phyloP scores from a whole-genome alignment of 2,797 vertebrate species.

The Sphaeramia orbicularis region DNA sequence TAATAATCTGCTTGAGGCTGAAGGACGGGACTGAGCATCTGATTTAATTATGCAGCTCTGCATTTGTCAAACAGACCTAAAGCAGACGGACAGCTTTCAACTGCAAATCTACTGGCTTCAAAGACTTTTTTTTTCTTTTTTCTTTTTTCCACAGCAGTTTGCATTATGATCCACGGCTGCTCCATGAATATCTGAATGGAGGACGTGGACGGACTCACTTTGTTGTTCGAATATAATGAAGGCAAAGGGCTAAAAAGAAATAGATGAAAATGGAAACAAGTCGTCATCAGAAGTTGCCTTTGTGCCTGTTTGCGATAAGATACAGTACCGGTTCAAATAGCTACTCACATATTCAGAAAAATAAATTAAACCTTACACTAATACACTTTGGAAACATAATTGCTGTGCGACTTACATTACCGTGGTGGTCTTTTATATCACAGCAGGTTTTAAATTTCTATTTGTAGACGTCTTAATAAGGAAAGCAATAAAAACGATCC shows the following conservation, averaged over 20 bases:
- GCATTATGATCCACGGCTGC: neutral
- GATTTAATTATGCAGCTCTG: constrained; percentile 34
- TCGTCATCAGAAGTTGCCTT: neutral
- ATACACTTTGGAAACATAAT: neutral
- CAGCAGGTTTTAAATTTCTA: no score
- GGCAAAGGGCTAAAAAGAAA: neutral
- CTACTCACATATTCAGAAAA: neutral
- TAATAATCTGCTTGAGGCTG: constrained; percentile 15
- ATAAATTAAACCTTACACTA: neutral
- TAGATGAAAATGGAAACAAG: constrained; percentile 5
- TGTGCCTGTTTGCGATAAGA: neutral
- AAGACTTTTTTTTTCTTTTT: constrained; percentile 15
- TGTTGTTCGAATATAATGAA: constrained; percentile 14
- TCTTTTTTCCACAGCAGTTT: neutral
- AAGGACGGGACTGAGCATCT: constrained; percentile 2
- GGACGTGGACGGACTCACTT: neutral
- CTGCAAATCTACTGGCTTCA: constrained; percentile 27
- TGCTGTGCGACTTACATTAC: no score
- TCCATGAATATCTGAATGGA: neutral
- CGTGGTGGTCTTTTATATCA: no score
- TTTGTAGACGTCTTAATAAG: no score
- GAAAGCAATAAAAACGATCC: no score
- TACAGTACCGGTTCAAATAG: neutral
- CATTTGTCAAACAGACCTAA: constrained; percentile 1
- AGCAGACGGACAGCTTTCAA: constrained; percentile 24